Base-by-base conservation (phyloP, 2,797 vertebrate genomes). In the Enteromius radiatus region DNA sequence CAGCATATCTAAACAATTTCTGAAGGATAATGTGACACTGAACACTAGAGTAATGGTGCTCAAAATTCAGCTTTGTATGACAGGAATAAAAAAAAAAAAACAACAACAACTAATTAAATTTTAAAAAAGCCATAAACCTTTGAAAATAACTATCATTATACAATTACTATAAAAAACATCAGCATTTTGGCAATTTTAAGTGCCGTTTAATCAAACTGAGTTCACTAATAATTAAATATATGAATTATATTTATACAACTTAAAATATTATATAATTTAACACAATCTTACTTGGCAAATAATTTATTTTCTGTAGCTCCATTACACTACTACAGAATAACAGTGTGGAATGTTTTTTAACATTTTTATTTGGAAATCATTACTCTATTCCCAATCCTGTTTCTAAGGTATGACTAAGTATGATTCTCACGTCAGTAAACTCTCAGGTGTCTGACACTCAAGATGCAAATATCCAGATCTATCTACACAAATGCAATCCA, bases 391-490 rank as follows among this genome's bases (percentile, higher is more conserved):
- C 5, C 23, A 28, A 61, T 61, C 76, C 81, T 65, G 56, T 77
- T 65, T 80, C 77, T 80, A 43, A 47, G 84, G 81, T 65, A 86
- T 76, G 64, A 3, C 28, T 78, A 79, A 83, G 14, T 36, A 33
- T 36, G 6, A 78, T 84, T 68, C 84, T 78, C 59, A 81, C 19
- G 47, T 84, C 36, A 67, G 21, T 69, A 77, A 76, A 71, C 43
- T 49, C 43, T 69, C 41, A 71, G 15, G 43, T 31, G 69, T 71
- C 43, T 21, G 41, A 49, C 15, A 28, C 38, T 64, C 26, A 65
- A 33, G 67, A 10, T 14, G 21, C 28, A 28, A 68, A 23, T n/a
- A 52, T 45, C 10, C 8, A 63, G 47, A 67, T 31, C 36, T n/a
- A 47, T 63, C n/a, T 33, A 23, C 78, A 67, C 52, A 67, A 33